Evolutionary conservation across 92 coral and sea anemone species (phyloP).

Genomic region (Plumapathes pennacea): DNA sequence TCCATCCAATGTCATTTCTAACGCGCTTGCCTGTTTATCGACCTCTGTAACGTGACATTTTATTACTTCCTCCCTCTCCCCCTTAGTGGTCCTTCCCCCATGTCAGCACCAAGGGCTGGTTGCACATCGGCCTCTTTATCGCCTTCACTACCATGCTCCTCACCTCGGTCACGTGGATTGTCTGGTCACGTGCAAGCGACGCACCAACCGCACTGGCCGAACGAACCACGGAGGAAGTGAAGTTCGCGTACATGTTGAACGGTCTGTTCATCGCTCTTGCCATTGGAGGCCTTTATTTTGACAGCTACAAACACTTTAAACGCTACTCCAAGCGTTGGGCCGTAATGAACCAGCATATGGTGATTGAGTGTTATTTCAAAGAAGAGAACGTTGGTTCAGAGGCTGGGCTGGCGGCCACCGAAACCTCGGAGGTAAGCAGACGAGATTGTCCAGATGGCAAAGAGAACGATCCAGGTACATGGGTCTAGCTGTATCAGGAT

Average conservation of each 20-base stretch:
- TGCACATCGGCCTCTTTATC: constrained; percentile 79
- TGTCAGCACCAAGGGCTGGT: constrained; percentile 96
- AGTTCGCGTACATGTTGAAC: constrained; percentile 91
- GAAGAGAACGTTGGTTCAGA: no score
- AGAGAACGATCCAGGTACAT: no score
- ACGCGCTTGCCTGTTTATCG: no score
- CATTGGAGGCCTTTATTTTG: constrained; percentile 89
- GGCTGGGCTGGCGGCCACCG: no score
- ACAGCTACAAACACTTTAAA: constrained; percentile 84
- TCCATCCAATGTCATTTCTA: no score
- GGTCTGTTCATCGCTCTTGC: constrained; percentile 94
- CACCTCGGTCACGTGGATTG: constrained; percentile 91
- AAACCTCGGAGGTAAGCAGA: no score
- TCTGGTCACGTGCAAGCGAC: constrained; percentile 93
- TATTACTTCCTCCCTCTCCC: neutral
- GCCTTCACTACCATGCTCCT: constrained; percentile 94
- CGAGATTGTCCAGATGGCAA: no score
- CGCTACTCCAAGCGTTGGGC: constrained; percentile 88
- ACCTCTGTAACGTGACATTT: no score
- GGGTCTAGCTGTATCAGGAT: no score
- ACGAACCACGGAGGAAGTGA: constrained; percentile 90
- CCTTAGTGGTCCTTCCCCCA: constrained; percentile 91
- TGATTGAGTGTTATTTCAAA: constrained; percentile 44
- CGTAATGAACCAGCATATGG: constrained; percentile 76
- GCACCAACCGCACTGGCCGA: constrained; percentile 84